These are phyloP conservation scores for Pissodes strobi DNA, from an alignment of 1,140 invertebrate genomes.

Conservation along the genomic window DNA sequence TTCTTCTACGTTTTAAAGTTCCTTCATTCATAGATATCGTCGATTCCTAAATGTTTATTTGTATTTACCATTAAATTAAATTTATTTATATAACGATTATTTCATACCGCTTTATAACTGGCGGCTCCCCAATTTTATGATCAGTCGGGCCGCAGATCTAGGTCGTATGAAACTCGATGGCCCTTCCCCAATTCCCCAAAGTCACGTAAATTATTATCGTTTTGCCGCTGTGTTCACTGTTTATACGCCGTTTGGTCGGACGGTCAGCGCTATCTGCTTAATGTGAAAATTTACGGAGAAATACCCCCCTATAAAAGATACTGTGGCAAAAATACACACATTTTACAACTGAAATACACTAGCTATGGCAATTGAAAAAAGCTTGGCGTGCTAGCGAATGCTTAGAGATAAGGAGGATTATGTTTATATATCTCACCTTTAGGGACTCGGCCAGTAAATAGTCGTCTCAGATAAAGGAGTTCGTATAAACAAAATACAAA, in stretches of 20 bases:
- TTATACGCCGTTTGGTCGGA: conserved; percentile 10
- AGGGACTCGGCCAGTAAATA: conserved; percentile 9
- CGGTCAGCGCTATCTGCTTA: conserved; percentile 31
- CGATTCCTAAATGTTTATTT: no score
- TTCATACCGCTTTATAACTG: no score
- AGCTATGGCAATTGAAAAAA: conserved; percentile 32
- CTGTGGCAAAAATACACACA: conserved; percentile 20
- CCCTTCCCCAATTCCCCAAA: conserved; percentile 21
- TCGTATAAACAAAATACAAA: conserved; percentile 16
- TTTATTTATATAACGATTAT: no score
- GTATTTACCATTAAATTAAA: no score
- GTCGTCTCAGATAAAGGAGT: conserved; percentile 10
- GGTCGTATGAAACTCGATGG: conserved; percentile 18
- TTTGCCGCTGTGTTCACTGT: conserved; percentile 20
- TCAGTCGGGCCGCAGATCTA: no score
- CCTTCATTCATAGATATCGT: no score
- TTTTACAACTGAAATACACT: conserved; percentile 34
- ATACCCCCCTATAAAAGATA: conserved; percentile 29
- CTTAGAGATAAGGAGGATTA: conserved; percentile 15
- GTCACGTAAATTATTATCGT: conserved; percentile 35
- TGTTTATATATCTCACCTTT: conserved; percentile 29
- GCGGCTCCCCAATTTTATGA: no score
- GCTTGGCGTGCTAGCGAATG: conserved; percentile 1
- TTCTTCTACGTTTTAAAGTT: no score
- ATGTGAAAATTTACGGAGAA: conserved; percentile 35